A percentile compares a stretch with the other conserved stretches of the same genome.
Evolutionary conservation across 2,113 vertebrate genomes (phyloP).

Genomic region (Sylvia atricapilla): DNA sequence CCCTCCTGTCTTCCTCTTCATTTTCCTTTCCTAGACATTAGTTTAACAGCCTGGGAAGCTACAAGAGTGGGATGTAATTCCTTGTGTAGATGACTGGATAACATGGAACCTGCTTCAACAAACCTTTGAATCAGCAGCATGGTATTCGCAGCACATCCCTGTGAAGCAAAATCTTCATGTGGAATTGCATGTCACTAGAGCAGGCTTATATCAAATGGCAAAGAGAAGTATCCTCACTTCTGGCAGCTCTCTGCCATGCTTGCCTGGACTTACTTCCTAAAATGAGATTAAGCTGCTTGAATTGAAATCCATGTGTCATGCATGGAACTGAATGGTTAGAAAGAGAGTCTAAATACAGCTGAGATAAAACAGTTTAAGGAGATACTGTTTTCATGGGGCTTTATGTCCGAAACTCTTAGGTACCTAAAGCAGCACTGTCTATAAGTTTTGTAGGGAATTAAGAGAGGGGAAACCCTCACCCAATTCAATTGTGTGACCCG

Average conservation of each 20-base stretch:
- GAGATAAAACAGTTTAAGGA: constrained; percentile 3
- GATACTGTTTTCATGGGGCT: background rate
- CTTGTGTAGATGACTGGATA: background rate
- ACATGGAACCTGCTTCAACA: background rate
- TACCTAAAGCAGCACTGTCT: background rate
- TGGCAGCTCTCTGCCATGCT: background rate
- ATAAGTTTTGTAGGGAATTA: background rate
- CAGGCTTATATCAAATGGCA: background rate
- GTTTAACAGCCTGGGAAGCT: constrained; percentile 19
- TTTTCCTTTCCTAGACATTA: constrained; percentile 50
- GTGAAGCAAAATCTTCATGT: background rate
- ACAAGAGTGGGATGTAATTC: background rate
- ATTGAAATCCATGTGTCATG: background rate
- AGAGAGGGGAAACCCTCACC: background rate
- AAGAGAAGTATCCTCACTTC: background rate
- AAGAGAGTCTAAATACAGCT: background rate
- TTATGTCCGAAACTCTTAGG: background rate
- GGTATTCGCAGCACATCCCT: background rate
- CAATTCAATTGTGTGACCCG: background rate
- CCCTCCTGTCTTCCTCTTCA: background rate
- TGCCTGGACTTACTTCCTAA: background rate
- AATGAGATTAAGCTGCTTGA: constrained; percentile 24
- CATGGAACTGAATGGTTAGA: background rate
- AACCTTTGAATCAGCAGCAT: background rate
- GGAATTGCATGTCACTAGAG: background rate